A percentile compares a stretch with the other conserved stretches of the same genome.
Conservation (phyloP, 2,888 invertebrate species). For the Ferrisia virgata region DNA sequence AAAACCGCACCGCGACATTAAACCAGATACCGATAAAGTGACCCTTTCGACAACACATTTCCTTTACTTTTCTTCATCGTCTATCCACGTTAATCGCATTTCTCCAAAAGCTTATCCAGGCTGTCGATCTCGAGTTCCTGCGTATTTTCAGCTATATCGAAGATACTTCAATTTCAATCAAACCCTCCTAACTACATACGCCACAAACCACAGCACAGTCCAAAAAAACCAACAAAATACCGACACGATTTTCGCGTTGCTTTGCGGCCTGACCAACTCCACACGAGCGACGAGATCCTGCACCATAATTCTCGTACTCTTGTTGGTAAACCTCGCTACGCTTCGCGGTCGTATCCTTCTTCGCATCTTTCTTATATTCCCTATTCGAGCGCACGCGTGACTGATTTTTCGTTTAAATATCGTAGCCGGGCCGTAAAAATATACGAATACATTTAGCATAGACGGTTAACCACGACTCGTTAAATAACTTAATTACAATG, state of each 20-base stretch:
- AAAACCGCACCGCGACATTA: neutral
- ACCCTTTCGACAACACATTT: neutral
- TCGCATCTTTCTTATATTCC: neutral
- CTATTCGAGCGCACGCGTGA: slow-evolving; percentile 23
- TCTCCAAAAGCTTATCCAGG: neutral
- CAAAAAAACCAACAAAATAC: neutral
- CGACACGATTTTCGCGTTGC: neutral
- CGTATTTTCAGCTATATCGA: neutral
- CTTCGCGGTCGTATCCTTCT: neutral
- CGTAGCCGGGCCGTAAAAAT: slow-evolving; percentile 18
- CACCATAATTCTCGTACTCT: neutral
- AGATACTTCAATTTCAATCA: neutral
- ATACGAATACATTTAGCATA: slow-evolving; percentile 27
- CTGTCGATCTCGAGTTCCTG: neutral
- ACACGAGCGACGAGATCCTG: no score
- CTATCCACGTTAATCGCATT: neutral
- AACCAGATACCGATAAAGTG: neutral
- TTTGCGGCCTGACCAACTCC: neutral
- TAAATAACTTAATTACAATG: slow-evolving; percentile 28
- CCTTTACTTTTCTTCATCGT: no score
- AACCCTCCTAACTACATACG: neutral
- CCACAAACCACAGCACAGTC: neutral
- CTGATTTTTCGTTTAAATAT: slow-evolving; percentile 19
- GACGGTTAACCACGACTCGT: slow-evolving; percentile 28
- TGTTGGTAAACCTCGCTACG: neutral